A percentile compares a stretch with the other conserved stretches of the same genome.
These are phyloP conservation scores for Formica selysi DNA, from an alignment of 1,140 invertebrate genomes.

Conservation along the genomic window DNA sequence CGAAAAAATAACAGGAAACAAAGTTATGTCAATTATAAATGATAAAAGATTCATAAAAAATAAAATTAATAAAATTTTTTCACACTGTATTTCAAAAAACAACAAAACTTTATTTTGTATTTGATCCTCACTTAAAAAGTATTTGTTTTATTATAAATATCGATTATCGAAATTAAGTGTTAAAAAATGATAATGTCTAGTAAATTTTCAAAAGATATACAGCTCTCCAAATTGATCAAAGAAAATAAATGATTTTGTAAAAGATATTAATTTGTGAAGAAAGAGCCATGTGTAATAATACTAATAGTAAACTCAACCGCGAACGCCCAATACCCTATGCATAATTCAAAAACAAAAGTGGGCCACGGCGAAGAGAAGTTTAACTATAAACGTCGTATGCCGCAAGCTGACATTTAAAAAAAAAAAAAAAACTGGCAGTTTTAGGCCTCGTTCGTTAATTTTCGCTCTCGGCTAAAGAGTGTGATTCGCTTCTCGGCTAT, in stretches of 20 bases:
- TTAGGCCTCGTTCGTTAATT: slow-evolving; percentile 40
- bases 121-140: too few relatives aligned
- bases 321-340: not conserved
- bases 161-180: not conserved
- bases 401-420: slow-evolving; percentile 13
- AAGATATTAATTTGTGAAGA: not conserved
- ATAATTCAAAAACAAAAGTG: slow-evolving; percentile 11
- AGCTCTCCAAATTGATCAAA: not conserved
- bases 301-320: not conserved
- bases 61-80: not conserved
- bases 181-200: too few relatives aligned
- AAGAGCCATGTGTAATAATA: not conserved
- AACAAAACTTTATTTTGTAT: not conserved
- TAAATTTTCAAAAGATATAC: not conserved
- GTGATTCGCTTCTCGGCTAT: not conserved
- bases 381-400: not conserved
- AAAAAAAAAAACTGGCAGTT: slow-evolving; percentile 37
- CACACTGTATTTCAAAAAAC: not conserved
- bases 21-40: not conserved
- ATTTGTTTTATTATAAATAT: too few relatives aligned
- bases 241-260: not conserved
- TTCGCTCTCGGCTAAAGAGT: not conserved
- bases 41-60: not conserved
- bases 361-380: slow-evolving; percentile 12
- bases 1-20: not conserved